A percentile compares a stretch with the other conserved stretches of the same genome.
Evolutionary conservation across 2,888 invertebrate species (phyloP).

Genomic region (Parthenolecanium corni): DNA sequence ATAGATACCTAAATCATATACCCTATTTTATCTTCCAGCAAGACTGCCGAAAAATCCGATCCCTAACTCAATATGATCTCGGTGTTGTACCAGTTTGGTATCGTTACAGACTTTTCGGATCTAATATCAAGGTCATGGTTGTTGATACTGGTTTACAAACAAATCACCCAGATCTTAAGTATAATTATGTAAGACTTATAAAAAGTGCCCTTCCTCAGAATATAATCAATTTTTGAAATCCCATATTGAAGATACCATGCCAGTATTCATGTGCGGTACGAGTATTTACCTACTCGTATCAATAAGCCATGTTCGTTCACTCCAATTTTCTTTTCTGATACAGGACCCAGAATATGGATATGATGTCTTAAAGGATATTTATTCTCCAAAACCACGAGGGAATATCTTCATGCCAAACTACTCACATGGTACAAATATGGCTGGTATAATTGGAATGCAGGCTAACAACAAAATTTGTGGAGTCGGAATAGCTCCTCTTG

Average conservation of each 20-base stretch:
- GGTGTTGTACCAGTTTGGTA: background rate
- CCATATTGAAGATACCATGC: background rate
- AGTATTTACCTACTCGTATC: background rate
- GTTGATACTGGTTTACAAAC: background rate
- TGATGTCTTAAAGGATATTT: background rate
- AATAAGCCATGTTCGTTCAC: too few species aligned
- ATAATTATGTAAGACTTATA: background rate
- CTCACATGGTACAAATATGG: conserved; percentile 77
- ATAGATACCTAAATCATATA: too few species aligned
- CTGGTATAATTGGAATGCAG: conserved; percentile 81
- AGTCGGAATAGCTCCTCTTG: conserved; percentile 80
- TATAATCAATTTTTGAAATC: too few species aligned
- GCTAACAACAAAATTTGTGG: conserved; percentile 82
- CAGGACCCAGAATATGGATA: background rate
- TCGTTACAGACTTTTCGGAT: background rate
- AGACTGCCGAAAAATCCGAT: background rate
- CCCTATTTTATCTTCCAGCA: background rate
- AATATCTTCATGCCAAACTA: too few species aligned
- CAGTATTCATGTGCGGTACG: background rate
- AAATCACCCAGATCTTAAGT: background rate
- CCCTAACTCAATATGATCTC: background rate
- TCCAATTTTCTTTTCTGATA: too few species aligned
- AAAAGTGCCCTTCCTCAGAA: background rate
- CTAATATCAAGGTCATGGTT: background rate
- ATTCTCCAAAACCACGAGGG: background rate